These are phyloP conservation scores for Mormoops blainvillei DNA, from an alignment of 2,113 vertebrate genomes.

Conservation along the genomic window DNA sequence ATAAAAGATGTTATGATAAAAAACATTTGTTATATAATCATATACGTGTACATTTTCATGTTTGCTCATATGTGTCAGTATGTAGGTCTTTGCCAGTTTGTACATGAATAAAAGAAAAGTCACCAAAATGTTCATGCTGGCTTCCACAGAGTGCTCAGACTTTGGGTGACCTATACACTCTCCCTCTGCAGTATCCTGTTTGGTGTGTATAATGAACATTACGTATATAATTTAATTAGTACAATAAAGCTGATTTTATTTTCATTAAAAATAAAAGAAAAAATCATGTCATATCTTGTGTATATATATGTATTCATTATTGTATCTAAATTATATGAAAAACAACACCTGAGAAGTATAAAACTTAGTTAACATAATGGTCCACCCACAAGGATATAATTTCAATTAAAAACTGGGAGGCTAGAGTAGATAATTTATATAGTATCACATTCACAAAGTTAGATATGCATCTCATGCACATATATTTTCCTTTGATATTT, in stretches of 20 bases:
- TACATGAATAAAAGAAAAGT: background rate
- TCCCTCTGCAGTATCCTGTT: background rate
- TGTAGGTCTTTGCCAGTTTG: background rate
- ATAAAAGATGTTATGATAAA: background rate
- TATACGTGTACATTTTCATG: background rate
- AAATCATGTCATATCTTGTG: background rate
- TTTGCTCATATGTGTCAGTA: background rate
- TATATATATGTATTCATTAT: background rate
- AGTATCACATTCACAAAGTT: background rate
- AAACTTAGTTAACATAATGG: background rate
- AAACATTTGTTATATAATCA: background rate
- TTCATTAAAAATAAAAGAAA: background rate
- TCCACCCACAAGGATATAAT: background rate
- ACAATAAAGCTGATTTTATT: background rate
- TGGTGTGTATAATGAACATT: background rate
- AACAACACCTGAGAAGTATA: background rate
- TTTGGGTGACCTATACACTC: background rate
- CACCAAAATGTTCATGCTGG: background rate
- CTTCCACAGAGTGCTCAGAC: background rate
- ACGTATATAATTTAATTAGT: background rate
- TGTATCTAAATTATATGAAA: background rate
- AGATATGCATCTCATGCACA: background rate
- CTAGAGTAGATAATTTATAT: background rate
- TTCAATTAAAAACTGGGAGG: background rate
- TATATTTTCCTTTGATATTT: background rate